Conservation (phyloP, 2,888 invertebrate species). For the Syrista parreyssii region DNA sequence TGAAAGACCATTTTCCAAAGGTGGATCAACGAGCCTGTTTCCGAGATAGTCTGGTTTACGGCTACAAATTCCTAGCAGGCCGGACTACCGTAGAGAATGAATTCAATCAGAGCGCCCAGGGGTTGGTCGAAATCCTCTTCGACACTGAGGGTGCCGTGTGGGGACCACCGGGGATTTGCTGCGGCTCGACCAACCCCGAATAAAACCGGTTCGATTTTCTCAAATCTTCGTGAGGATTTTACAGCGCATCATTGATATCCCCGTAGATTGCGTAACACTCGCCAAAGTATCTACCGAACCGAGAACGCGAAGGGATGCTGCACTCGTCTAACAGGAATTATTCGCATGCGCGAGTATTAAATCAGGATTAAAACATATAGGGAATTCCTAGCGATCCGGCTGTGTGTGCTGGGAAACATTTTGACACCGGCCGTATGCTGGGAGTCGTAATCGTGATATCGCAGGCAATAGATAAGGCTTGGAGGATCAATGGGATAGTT, state of each 20-base stretch:
- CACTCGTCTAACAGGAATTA: neutral
- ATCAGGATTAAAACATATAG: neutral
- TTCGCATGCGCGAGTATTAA: neutral
- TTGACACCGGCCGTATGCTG: neutral
- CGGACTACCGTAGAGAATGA: conserved; percentile 28
- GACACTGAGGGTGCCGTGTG: neutral
- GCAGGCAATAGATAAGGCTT: neutral
- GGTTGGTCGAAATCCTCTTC: neutral
- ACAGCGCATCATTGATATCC: neutral
- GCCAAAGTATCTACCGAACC: neutral
- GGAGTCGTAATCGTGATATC: neutral
- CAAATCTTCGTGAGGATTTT: neutral
- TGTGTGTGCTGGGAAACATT: no score
- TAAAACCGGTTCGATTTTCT: neutral
- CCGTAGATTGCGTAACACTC: neutral
- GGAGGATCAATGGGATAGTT: neutral
- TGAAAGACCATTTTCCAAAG: neutral
- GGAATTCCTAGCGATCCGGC: neutral
- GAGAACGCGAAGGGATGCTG: neutral
- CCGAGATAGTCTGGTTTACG: conserved; percentile 23
- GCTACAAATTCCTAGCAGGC: conserved; percentile 22
- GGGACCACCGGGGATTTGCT: neutral
- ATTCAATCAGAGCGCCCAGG: conserved; percentile 32
- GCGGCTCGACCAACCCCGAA: neutral
- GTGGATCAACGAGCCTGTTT: neutral